Conservation (phyloP, 1,140 invertebrate species). For the Drosophila pseudoananassae region DNA sequence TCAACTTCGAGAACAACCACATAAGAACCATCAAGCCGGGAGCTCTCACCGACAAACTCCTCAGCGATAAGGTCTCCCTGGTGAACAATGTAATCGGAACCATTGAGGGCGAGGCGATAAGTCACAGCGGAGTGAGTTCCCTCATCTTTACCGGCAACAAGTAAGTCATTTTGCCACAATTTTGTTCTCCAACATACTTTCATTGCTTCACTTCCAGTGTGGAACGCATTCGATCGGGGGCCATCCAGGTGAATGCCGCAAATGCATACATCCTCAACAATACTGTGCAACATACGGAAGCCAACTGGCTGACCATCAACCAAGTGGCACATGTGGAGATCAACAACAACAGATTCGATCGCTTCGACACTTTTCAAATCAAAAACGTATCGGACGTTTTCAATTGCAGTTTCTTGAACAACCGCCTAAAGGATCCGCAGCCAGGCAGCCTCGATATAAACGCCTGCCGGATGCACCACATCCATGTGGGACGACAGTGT, state of each 20-base stretch:
- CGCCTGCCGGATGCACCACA: slow-evolving; percentile 55
- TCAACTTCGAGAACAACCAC: slow-evolving; percentile 59
- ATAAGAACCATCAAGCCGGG: slow-evolving; percentile 61
- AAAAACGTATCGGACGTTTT: slow-evolving; percentile 23
- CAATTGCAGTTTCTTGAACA: slow-evolving; percentile 69
- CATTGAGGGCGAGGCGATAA: slow-evolving; percentile 76
- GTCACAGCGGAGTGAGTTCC: slow-evolving; percentile 68
- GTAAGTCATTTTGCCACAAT: slow-evolving; percentile 56
- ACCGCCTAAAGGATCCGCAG: slow-evolving; percentile 53
- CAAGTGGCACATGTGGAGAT: slow-evolving; percentile 55
- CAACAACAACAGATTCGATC: slow-evolving; percentile 61
- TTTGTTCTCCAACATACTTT: too few relatives aligned
- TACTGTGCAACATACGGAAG: slow-evolving; percentile 41
- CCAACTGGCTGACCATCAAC: slow-evolving; percentile 63
- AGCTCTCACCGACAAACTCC: slow-evolving; percentile 70
- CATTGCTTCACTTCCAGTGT: slow-evolving; percentile 47
- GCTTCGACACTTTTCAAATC: slow-evolving; percentile 58
- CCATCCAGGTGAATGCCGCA: slow-evolving; percentile 55
- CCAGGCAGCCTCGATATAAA: slow-evolving; percentile 65
- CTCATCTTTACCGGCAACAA: slow-evolving; percentile 63
- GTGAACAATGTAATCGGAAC: slow-evolving; percentile 65
- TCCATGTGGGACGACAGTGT: slow-evolving; percentile 52
- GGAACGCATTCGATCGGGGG: slow-evolving; percentile 57
- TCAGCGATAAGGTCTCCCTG: slow-evolving; percentile 65
- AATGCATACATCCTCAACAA: slow-evolving; percentile 58